These are phyloP conservation scores for Tauraco erythrolophus DNA, from an alignment of 2,113 vertebrate species.

Conservation along the genomic window DNA sequence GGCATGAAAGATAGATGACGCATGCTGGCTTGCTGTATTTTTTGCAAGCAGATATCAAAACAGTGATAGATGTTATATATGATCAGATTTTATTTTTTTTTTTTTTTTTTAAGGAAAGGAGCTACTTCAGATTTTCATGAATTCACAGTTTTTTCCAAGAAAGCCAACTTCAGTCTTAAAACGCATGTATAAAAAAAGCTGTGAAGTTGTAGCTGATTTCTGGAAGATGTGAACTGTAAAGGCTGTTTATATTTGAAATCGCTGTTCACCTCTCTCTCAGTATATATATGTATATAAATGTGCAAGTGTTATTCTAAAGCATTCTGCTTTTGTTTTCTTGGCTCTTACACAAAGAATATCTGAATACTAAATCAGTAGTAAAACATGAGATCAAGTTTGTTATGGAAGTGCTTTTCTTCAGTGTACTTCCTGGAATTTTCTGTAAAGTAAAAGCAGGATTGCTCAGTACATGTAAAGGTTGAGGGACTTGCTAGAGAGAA, in stretches of 20 bases:
- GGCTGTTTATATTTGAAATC: neutral
- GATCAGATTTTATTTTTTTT: neutral
- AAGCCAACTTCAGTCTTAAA: neutral
- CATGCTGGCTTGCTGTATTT: neutral
- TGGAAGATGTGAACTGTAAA: neutral
- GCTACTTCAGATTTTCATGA: neutral
- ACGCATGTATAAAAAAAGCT: accelerated
- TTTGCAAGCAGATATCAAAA: neutral
- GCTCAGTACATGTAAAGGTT: neutral
- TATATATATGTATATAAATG: neutral
- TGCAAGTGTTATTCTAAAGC: neutral
- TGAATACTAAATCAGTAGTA: neutral
- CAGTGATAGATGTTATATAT: neutral
- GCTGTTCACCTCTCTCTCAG: neutral
- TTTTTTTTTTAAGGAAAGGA: neutral
- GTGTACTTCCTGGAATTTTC: neutral
- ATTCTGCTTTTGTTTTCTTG: neutral
- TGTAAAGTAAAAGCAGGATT: neutral
- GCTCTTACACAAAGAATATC: neutral
- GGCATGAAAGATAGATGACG: neutral
- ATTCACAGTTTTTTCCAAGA: neutral
- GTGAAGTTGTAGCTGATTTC: neutral
- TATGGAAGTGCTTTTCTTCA: neutral
- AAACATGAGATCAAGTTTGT: neutral
- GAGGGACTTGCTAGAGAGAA: neutral